Conservation (phyloP, 2,797 vertebrate species). For the Notolepis coatsorum region DNA sequence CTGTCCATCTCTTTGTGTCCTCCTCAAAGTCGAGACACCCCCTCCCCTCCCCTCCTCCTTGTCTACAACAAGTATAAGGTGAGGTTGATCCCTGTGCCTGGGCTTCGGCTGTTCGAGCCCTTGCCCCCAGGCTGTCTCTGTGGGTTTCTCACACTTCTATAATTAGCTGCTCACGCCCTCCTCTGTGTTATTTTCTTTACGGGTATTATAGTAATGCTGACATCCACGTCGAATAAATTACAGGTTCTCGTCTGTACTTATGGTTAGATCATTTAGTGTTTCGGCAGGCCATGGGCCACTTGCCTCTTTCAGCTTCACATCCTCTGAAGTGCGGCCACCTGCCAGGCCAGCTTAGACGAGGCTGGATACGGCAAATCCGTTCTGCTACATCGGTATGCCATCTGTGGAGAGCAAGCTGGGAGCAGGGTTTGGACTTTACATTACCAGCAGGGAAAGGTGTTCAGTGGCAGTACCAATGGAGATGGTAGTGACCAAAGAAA, state of each 20-base stretch:
- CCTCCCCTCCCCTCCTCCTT: slow-evolving; percentile 1
- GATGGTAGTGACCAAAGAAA: background rate
- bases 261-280: slow-evolving; percentile 50
- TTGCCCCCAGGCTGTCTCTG: slow-evolving; percentile 53
- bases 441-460: background rate
- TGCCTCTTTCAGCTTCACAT: slow-evolving; percentile 27
- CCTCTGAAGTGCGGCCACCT: slow-evolving; percentile 35
- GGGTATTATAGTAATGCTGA: slow-evolving; percentile 72
- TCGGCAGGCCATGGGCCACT: slow-evolving; percentile 30
- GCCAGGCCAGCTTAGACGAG: slow-evolving; percentile 22
- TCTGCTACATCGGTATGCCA: background rate
- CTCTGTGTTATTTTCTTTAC: slow-evolving; percentile 65
- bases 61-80: slow-evolving; percentile 20
- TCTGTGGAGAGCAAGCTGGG: background rate
- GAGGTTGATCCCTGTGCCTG: slow-evolving; percentile 30
- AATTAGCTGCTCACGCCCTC: slow-evolving; percentile 68
- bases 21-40: too few species aligned
- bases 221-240: slow-evolving; percentile 72
- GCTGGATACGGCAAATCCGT: background rate
- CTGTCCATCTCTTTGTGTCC: too few species aligned
- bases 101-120: slow-evolving; percentile 26
- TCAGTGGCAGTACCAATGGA: background rate
- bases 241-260: slow-evolving; percentile 48
- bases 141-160: slow-evolving; percentile 74
- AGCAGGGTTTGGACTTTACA: background rate